phyloP scores from a whole-genome alignment of 2,113 vertebrate species.

The Gambusia holbrooki region DNA sequence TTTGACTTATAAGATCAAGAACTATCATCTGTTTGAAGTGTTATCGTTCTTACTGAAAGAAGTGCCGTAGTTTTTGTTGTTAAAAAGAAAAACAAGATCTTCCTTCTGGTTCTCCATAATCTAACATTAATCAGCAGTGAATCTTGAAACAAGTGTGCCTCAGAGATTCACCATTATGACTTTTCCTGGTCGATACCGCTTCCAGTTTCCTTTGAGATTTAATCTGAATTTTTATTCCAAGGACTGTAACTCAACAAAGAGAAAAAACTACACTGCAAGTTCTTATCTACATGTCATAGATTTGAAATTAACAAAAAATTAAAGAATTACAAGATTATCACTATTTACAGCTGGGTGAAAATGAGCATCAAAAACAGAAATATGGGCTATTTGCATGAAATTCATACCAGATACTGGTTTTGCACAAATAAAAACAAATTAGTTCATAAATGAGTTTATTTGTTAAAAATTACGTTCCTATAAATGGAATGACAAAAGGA shows the following conservation, averaged over 20 bases:
- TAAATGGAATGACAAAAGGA: neutral
- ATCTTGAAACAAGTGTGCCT: neutral
- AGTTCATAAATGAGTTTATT: neutral
- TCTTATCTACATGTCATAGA: too few relatives aligned
- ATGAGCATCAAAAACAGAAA: too few relatives aligned
- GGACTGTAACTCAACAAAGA: too few relatives aligned
- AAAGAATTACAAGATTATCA: too few relatives aligned
- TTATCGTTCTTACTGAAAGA: neutral
- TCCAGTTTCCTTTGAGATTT: neutral
- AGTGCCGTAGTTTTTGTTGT: neutral
- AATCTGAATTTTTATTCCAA: too few relatives aligned
- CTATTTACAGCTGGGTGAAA: too few relatives aligned
- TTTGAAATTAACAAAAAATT: too few relatives aligned
- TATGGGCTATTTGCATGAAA: neutral
- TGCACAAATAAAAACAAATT: neutral
- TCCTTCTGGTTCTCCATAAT: slow-evolving; percentile 15
- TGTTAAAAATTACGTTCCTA: neutral
- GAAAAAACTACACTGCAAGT: too few relatives aligned
- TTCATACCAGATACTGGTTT: neutral
- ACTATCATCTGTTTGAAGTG: too few relatives aligned
- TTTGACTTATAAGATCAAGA: slow-evolving; percentile 8
- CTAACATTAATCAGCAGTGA: neutral
- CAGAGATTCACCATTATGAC: neutral
- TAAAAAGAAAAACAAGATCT: neutral
- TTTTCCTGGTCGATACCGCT: neutral